Evolutionary conservation across 2,113 vertebrate species (phyloP).

Genomic region (Corydoras sp.): DNA sequence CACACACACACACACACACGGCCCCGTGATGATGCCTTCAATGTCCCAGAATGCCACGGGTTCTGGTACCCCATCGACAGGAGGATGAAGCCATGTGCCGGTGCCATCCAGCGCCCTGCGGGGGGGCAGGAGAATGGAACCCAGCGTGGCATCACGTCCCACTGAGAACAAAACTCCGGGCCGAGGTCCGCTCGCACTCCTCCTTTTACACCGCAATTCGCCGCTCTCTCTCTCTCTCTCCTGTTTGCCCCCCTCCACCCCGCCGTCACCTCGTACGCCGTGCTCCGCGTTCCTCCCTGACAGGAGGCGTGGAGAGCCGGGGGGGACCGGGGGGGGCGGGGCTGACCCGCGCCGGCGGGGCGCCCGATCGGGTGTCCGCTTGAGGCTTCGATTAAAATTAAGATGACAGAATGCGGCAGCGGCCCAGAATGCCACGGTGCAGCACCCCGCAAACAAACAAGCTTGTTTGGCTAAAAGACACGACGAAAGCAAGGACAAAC

Average conservation of each 20-base stretch:
- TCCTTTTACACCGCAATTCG: slow-evolving; percentile 1
- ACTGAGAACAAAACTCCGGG: slow-evolving; percentile 16
- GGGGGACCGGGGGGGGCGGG: too few relatives aligned
- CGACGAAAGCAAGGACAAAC: too few relatives aligned
- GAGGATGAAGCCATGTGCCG: slow-evolving; percentile 10
- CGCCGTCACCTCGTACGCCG: too few relatives aligned
- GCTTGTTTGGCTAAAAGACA: too few relatives aligned
- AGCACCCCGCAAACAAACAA: too few relatives aligned
- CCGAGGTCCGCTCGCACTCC: neutral
- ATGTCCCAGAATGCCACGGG: slow-evolving; percentile 14
- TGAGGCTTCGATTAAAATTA: too few relatives aligned
- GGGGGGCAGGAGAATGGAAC: slow-evolving; percentile 27
- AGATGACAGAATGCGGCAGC: too few relatives aligned
- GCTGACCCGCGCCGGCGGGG: too few relatives aligned
- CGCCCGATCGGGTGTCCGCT: too few relatives aligned
- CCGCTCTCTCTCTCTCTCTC: neutral
- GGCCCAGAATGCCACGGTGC: too few relatives aligned
- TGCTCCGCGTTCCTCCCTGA: too few relatives aligned
- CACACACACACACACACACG: neutral
- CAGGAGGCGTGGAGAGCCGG: too few relatives aligned
- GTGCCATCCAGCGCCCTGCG: slow-evolving; percentile 20
- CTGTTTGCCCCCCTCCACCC: neutral
- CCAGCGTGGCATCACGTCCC: slow-evolving; percentile 25
- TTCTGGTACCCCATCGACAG: slow-evolving; percentile 22
- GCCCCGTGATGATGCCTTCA: slow-evolving; percentile 1